phyloP scores from a whole-genome alignment of 37 sponge, comb jelly and placozoan genomes.

The Amphimedon queenslandica region DNA sequence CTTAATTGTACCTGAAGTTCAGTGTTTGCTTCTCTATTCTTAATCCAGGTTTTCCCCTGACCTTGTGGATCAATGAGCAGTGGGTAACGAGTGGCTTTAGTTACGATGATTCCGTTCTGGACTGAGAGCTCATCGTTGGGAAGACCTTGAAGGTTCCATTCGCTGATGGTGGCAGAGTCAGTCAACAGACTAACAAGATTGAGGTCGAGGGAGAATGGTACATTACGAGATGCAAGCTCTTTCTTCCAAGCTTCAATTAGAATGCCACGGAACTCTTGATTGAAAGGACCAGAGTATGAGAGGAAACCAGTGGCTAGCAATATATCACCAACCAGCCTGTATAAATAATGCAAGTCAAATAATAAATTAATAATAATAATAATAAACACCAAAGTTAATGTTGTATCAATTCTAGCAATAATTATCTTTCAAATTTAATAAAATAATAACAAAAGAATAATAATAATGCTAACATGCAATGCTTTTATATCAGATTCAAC shows the following conservation, averaged over 20 bases:
- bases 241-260: slow-evolving; percentile 89
- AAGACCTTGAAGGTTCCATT: slow-evolving; percentile 98
- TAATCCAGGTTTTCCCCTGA: slow-evolving; percentile 98
- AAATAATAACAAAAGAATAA: not conserved
- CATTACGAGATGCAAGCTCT: slow-evolving; percentile 71
- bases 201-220: slow-evolving; percentile 79
- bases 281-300: slow-evolving; percentile 99
- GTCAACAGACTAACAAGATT: slow-evolving; percentile 87
- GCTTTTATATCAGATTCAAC: not conserved
- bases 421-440: not conserved
- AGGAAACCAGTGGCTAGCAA: slow-evolving; percentile 97
- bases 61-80: slow-evolving; percentile 98
- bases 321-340: slow-evolving; percentile 93
- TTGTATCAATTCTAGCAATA: not conserved
- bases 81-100: slow-evolving; percentile 96
- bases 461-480: not conserved
- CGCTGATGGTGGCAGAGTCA: slow-evolving; percentile 80
- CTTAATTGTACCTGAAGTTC: slow-evolving; percentile 46
- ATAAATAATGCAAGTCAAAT: too few species aligned
- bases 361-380: not conserved
- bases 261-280: slow-evolving; percentile 92
- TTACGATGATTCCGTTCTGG: slow-evolving; percentile 99
- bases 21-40: slow-evolving; percentile 68
- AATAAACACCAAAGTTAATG: not conserved
- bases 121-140: slow-evolving; percentile 98